phyloP scores from a whole-genome alignment of 2,797 vertebrate species.

The Prunella strophiata region DNA sequence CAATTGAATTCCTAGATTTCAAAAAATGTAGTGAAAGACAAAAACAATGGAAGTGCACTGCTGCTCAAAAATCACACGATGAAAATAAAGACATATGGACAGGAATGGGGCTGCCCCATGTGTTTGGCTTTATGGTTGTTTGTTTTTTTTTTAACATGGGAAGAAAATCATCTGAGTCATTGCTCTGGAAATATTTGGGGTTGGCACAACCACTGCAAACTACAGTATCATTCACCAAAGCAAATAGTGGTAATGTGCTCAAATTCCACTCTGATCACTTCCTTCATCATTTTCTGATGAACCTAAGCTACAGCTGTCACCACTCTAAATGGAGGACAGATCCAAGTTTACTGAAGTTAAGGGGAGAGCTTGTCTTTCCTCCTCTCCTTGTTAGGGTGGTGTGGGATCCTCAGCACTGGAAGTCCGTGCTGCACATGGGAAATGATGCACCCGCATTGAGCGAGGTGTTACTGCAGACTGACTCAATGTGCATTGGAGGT shows the following conservation, averaged over 20 bases:
- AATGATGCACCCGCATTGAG: background rate
- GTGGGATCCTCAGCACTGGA: background rate
- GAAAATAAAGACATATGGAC: background rate
- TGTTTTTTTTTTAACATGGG: background rate
- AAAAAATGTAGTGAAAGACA: background rate
- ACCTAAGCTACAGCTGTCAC: background rate
- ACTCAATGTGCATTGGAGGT: rapidly evolving
- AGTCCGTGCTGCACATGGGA: background rate
- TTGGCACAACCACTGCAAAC: background rate
- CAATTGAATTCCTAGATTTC: background rate
- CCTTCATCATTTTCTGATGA: background rate
- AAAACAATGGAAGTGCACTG: background rate
- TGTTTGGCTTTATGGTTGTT: background rate
- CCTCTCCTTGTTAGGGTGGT: background rate
- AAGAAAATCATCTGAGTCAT: background rate
- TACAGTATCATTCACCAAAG: background rate
- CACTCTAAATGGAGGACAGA: background rate
- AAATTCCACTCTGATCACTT: background rate
- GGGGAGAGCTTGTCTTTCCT: background rate
- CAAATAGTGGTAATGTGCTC: background rate
- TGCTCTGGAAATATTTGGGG: background rate
- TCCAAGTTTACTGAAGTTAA: background rate
- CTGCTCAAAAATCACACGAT: background rate
- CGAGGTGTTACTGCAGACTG: rapidly evolving
- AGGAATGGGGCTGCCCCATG: background rate